Conservation (phyloP, 2,113 vertebrate genomes). For the Sylvicapra grimmia region DNA sequence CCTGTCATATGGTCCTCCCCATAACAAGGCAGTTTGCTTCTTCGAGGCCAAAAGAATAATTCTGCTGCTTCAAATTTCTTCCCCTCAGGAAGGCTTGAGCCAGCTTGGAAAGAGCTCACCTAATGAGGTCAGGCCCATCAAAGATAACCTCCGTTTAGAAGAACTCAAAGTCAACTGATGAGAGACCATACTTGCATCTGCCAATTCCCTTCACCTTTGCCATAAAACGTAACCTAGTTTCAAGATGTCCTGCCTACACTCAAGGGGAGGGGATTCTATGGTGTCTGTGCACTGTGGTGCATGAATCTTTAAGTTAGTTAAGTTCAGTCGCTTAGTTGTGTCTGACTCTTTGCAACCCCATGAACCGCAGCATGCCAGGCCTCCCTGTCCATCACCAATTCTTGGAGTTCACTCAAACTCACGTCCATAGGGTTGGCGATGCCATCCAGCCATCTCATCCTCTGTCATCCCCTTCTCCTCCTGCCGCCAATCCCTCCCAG, state of each 20-base stretch:
- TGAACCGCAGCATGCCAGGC: too few relatives aligned
- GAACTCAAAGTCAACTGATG: background rate
- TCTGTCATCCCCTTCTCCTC: too few relatives aligned
- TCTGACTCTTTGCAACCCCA: too few relatives aligned
- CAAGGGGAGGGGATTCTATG: background rate
- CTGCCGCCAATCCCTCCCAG: too few relatives aligned
- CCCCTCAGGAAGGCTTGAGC: background rate
- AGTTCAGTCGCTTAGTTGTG: too few relatives aligned
- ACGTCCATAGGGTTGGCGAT: accelerated
- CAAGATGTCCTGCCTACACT: background rate
- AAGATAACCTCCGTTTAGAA: background rate
- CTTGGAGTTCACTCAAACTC: too few relatives aligned
- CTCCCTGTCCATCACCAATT: too few relatives aligned
- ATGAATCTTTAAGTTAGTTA: background rate
- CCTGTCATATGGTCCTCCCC: background rate
- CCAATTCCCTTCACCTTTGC: background rate
- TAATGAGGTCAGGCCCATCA: background rate
- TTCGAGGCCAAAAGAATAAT: background rate
- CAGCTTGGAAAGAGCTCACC: background rate
- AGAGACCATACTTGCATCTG: background rate
- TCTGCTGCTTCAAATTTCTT: background rate
- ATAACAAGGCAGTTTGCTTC: background rate
- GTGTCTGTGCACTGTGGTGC: background rate
- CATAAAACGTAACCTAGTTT: background rate
- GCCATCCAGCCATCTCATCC: too few relatives aligned